Evolutionary conservation across 2,797 vertebrate genomes (phyloP).

Genomic region (Hypotaenidia okinawae): DNA sequence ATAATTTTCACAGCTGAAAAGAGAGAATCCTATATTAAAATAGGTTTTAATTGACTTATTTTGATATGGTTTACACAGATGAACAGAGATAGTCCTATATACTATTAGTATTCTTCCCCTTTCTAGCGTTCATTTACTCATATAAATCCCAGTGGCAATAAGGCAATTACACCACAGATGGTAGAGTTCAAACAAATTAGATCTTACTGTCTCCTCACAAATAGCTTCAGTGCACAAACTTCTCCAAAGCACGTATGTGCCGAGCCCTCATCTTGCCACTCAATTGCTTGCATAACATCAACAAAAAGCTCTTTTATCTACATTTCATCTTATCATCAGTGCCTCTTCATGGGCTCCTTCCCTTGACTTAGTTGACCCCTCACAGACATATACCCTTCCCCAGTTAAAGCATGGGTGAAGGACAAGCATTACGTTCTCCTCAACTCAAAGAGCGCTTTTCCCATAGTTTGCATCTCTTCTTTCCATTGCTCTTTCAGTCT

Average conservation of each 20-base stretch:
- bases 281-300: background rate
- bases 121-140: slow-evolving; percentile 69
- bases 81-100: slow-evolving; percentile 33
- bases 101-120: slow-evolving; percentile 66
- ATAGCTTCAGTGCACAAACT: slow-evolving; percentile 53
- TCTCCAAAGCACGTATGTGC: slow-evolving; percentile 12
- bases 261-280: background rate
- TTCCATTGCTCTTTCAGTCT: background rate
- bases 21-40: slow-evolving; percentile 45
- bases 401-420: background rate
- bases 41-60: slow-evolving; percentile 14
- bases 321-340: background rate
- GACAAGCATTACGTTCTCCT: background rate
- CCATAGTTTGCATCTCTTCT: background rate
- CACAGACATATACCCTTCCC: background rate
- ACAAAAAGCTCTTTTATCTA: background rate
- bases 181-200: slow-evolving; percentile 75
- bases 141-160: slow-evolving; percentile 75
- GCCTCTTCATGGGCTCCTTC: background rate
- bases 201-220: slow-evolving; percentile 64
- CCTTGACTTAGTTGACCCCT: background rate
- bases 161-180: slow-evolving; percentile 77
- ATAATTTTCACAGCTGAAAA: slow-evolving; percentile 42
- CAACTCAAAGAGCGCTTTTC: background rate
- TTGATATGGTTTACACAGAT: slow-evolving; percentile 13